Conservation (phyloP, 2,797 vertebrate genomes). For the Apogon hyalosoma region DNA sequence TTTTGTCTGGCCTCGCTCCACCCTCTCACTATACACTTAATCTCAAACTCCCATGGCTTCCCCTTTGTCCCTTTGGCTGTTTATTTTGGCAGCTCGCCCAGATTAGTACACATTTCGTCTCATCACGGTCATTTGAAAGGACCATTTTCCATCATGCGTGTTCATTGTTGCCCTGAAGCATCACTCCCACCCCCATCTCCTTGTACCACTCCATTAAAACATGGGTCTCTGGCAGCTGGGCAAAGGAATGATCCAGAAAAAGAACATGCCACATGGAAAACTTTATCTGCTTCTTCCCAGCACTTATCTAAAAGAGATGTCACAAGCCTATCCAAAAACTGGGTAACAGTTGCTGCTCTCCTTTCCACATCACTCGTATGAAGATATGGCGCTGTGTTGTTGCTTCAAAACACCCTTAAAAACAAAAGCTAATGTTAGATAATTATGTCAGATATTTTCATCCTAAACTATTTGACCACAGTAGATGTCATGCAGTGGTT, state of each 20-base stretch:
- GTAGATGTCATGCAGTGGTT: conserved; percentile 23
- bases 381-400: conserved; percentile 36
- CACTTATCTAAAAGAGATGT: conserved; percentile 61
- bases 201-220: conserved; percentile 58
- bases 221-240: conserved; percentile 53
- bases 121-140: conserved; percentile 60
- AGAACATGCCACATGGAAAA: conserved; percentile 66
- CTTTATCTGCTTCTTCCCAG: conserved; percentile 65
- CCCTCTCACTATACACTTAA: conserved; percentile 45
- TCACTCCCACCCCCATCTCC: conserved; percentile 42
- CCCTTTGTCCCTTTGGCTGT: conserved; percentile 59
- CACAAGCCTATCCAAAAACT: conserved; percentile 54
- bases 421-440: conserved; percentile 39
- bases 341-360: conserved; percentile 34
- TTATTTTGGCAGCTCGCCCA: conserved; percentile 70
- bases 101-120: conserved; percentile 58
- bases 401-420: conserved; percentile 16
- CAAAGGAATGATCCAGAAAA: conserved; percentile 56
- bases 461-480: conserved; percentile 34
- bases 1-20: conserved; percentile 56
- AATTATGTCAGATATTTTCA: conserved; percentile 49
- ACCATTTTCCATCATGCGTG: conserved; percentile 73
- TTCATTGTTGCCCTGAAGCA: conserved; percentile 43
- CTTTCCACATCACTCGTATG: conserved; percentile 36
- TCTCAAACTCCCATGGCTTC: conserved; percentile 53